Percentiles rank a stretch among this genome's conserved stretches.
Conservation (phyloP, 1,140 invertebrate genomes). For the Vollenhovia emeryi region DNA sequence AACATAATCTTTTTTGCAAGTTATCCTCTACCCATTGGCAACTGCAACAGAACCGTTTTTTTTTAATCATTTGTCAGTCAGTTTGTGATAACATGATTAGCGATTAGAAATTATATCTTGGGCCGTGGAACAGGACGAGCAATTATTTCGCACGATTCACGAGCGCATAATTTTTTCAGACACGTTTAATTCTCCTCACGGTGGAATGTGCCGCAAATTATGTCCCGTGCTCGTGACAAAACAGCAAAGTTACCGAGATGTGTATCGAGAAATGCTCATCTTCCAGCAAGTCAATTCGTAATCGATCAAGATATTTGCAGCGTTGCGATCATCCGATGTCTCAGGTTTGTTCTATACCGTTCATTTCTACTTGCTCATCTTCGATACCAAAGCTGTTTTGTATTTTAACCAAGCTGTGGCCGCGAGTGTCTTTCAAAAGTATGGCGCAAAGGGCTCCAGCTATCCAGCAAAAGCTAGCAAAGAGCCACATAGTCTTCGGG, state of each 20-base stretch:
- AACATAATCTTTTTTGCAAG: not conserved
- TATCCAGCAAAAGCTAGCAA: slow-evolving; percentile 89
- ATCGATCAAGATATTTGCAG: not conserved
- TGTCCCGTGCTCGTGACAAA: no score
- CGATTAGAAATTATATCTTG: no score
- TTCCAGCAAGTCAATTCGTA: not conserved
- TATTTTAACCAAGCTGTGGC: slow-evolving; percentile 85
- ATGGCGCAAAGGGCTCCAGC: slow-evolving; percentile 88
- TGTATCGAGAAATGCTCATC: slow-evolving; percentile 1
- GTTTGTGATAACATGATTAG: no score
- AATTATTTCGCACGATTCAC: no score
- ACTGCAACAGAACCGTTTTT: not conserved
- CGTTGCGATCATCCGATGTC: not conserved
- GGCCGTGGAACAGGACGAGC: no score
- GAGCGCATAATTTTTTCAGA: no score
- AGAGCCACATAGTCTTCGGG: slow-evolving; percentile 91
- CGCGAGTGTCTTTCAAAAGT: slow-evolving; percentile 90
- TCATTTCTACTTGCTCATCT: not conserved
- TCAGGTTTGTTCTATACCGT: not conserved
- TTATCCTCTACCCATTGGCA: not conserved
- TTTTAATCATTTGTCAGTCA: no score
- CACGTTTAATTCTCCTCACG: no score
- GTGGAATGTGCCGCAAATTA: no score
- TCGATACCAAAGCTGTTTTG: slow-evolving; percentile 71
- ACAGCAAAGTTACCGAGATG: no score